Conservation (phyloP, 2,113 vertebrate species). For the Brienomyrus longianalis region DNA sequence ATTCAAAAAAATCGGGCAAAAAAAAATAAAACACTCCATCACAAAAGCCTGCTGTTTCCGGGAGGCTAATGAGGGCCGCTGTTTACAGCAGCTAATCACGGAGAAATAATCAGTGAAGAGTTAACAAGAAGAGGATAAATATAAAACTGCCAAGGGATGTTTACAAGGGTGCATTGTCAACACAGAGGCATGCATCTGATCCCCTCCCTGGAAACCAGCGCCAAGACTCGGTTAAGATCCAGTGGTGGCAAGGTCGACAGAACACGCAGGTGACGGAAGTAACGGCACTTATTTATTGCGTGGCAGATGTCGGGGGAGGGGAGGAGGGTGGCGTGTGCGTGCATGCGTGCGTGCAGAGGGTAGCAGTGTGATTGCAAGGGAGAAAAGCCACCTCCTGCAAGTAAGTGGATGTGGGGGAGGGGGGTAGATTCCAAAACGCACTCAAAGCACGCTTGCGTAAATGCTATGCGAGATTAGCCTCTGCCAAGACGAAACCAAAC, state of each 20-base stretch:
- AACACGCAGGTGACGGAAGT: not conserved
- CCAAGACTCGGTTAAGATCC: not conserved
- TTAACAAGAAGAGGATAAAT: not conserved
- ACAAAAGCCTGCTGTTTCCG: not conserved
- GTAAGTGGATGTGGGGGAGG: not conserved
- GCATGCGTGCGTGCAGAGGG: not conserved
- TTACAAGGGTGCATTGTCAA: not conserved
- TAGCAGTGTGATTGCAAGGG: not conserved
- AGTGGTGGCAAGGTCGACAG: not conserved
- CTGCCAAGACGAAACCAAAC: not conserved
- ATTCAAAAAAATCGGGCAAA: constrained; percentile 5
- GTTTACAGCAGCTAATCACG: not conserved
- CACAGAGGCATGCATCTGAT: not conserved
- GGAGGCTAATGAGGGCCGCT: not conserved
- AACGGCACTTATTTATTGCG: not conserved
- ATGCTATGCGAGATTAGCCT: not conserved
- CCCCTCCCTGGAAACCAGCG: not conserved
- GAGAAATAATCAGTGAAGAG: not conserved
- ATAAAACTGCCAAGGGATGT: not conserved
- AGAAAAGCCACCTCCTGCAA: not conserved
- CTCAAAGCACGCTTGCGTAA: not conserved
- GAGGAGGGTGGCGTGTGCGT: no score
- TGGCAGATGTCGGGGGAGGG: not conserved
- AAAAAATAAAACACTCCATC: not conserved
- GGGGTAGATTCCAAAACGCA: not conserved